Percentiles rank a stretch among this genome's conserved stretches.
Evolutionary conservation across 2,888 invertebrate species (phyloP).

Genomic region (Drosophila meridiana): DNA sequence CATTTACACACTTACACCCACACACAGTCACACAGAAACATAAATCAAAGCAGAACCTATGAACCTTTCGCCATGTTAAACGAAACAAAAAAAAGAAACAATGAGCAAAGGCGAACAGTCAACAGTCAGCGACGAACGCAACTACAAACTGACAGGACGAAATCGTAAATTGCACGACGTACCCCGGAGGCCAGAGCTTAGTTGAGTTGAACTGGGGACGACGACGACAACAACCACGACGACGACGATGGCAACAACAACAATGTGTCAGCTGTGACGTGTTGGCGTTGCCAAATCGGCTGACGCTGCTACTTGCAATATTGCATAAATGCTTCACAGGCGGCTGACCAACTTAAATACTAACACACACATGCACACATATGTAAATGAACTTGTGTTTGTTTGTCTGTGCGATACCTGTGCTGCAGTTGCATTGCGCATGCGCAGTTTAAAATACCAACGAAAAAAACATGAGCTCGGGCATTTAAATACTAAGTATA

Average conservation of each 20-base stretch:
- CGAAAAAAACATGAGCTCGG: neutral
- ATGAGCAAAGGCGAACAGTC: conserved; percentile 36
- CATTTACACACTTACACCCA: conserved; percentile 8
- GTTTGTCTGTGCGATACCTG: neutral
- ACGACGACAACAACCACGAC: conserved; percentile 17
- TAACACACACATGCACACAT: conserved; percentile 1
- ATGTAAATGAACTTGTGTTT: neutral
- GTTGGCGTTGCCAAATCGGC: conserved; percentile 57
- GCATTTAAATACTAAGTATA: neutral
- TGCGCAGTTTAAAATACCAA: conserved; percentile 24
- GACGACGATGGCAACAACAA: conserved; percentile 18
- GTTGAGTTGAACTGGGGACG: conserved; percentile 4
- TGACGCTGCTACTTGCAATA: conserved; percentile 30
- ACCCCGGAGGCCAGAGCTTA: conserved; percentile 13
- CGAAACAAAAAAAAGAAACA: conserved; percentile 22
- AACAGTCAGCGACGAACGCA: conserved; percentile 57
- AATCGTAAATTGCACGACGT: conserved; percentile 39
- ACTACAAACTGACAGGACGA: conserved; percentile 65
- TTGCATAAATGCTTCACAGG: conserved; percentile 52
- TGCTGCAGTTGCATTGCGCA: conserved; percentile 49
- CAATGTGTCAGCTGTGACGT: conserved; percentile 54
- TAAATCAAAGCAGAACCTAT: conserved; percentile 30
- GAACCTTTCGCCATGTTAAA: conserved; percentile 24
- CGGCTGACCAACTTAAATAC: conserved; percentile 53
- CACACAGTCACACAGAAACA: conserved; percentile 11